phyloP scores from a whole-genome alignment of 2,888 invertebrate species.

The Tribolium freemani region DNA sequence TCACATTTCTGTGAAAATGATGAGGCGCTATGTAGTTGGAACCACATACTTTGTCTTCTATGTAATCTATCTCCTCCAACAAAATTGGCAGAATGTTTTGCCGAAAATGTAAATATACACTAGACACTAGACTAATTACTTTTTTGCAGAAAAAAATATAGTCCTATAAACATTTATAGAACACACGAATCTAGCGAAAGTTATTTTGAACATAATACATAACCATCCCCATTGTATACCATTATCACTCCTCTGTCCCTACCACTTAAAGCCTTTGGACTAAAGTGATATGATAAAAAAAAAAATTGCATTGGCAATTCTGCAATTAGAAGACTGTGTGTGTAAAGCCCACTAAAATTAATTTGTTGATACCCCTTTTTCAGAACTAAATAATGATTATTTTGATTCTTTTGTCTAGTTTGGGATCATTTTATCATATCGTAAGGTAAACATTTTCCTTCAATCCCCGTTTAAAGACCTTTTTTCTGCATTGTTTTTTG shows the following conservation, averaged over 20 bases:
- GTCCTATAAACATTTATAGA: not conserved
- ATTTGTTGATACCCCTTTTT: too few species aligned
- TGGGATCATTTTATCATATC: too few species aligned
- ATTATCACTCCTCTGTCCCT: too few species aligned
- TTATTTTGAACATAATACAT: not conserved
- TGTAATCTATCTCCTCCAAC: slow-evolving; percentile 1
- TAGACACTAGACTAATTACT: not conserved
- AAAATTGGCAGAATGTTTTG: slow-evolving; percentile 1
- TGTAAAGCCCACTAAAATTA: too few species aligned
- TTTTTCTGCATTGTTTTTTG: too few species aligned
- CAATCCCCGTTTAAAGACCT: too few species aligned
- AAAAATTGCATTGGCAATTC: not conserved
- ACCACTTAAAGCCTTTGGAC: not conserved
- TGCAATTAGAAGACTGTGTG: slow-evolving; percentile 1
- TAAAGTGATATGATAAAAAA: not conserved
- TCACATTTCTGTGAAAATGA: not conserved
- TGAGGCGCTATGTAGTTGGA: not conserved
- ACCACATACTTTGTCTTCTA: not conserved
- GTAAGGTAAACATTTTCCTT: too few species aligned
- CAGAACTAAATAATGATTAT: too few species aligned
- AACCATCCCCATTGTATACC: not conserved
- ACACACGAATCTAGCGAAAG: not conserved
- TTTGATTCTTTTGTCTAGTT: too few species aligned
- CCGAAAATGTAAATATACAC: not conserved
- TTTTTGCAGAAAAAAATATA: not conserved